Evolutionary conservation across 1,140 invertebrate species (phyloP), one percentile per base, ranked within the genome.

Genomic region (Leptoteleia sp.): DNA sequence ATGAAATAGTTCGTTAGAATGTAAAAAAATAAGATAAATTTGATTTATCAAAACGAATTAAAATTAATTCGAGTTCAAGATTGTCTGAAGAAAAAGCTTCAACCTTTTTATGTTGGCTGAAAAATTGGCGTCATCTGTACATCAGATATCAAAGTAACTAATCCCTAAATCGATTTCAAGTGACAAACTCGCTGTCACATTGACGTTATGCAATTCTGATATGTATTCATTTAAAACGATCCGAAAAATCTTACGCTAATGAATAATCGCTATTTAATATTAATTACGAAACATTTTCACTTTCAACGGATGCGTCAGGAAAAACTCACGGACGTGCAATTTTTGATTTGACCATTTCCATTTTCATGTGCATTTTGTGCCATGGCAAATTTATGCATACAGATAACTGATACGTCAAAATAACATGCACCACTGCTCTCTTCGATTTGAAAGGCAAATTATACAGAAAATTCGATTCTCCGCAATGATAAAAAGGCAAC

Each of bases 201-300:
- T 31, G 31, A 31, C 47, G 64, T 47, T 67, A 45, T 47, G 42
- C 25, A n/a, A 33, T 45, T 15, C 4, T 61, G 55, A 61, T 61
- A 67, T 67, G 40, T 31, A 3, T 67, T 55, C 31, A 43, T 65
- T 55, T 13, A 52, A 64, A 52, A 52, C 16, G 45, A 42, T 7
- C 27, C 13, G 19, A 50, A 64, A 64, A 52, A 59, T 12, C 67
- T 71, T 59, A 59, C 12, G 13, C 43, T 52, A 71, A 29, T 57
- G 42, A 47, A 68, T 68, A 68, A 29, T 16, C 16, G 17, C 38
- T 59, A 50, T 33, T 22, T 22, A 59, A 59, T 52, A 33, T 48
- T 61, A 76, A 73, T 72, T 73, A 68, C 64, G 55, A 82, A 81
- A 82, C 19, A 5, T 5, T 72, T 42, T 77, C 80, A 82, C 81